Evolutionary conservation across 2,888 invertebrate genomes (phyloP).

Genomic region (Tenthredo mesomela): DNA sequence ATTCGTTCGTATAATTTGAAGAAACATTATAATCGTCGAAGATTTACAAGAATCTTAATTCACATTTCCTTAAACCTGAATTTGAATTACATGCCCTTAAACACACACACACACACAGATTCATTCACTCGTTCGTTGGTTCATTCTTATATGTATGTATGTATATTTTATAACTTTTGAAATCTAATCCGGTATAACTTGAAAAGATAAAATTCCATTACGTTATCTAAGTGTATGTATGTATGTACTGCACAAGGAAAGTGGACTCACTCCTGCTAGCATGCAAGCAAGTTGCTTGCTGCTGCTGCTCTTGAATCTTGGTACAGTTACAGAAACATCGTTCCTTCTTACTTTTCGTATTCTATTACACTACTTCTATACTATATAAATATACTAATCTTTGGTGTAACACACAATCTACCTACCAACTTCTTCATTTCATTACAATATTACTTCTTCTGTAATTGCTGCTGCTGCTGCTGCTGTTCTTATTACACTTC

Average conservation of each 20-base stretch:
- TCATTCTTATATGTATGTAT: background rate
- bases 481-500: no score
- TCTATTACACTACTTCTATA: background rate
- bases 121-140: background rate
- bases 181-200: slow-evolving; percentile 19
- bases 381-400: background rate
- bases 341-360: background rate
- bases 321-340: background rate
- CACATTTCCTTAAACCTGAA: no score
- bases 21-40: background rate
- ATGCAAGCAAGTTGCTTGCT: background rate
- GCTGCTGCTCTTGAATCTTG: no score
- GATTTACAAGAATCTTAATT: background rate
- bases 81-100: no score
- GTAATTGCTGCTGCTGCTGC: no score
- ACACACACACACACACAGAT: background rate
- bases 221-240: slow-evolving; percentile 15
- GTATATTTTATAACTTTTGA: slow-evolving; percentile 2
- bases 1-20: background rate
- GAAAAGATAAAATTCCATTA: slow-evolving; percentile 22
- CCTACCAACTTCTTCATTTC: background rate
- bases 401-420: background rate
- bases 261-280: background rate
- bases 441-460: background rate
- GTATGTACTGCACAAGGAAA: no score